These are phyloP conservation scores for Probosciger aterrimus DNA, from an alignment of 2,113 vertebrate genomes.

Conservation along the genomic window DNA sequence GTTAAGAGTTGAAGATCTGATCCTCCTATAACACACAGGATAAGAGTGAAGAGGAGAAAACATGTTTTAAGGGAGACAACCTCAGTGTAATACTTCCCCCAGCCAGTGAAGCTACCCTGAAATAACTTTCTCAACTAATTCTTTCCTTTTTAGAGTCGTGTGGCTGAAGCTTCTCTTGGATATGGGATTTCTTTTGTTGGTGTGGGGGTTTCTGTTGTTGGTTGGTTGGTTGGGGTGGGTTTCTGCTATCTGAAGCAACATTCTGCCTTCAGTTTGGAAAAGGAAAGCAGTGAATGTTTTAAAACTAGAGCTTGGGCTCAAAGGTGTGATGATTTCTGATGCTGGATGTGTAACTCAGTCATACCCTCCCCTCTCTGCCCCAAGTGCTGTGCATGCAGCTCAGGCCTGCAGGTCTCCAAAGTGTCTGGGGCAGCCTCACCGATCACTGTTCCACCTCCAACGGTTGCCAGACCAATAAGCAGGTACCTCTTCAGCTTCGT, in stretches of 20 bases:
- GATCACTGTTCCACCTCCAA: slow-evolving; percentile 91
- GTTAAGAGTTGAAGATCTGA: neutral
- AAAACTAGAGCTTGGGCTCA: neutral
- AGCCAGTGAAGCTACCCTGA: neutral
- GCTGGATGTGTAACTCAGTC: neutral
- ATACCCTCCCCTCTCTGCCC: neutral
- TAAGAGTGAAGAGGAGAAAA: neutral
- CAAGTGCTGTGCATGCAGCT: neutral
- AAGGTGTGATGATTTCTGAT: neutral
- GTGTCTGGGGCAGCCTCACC: slow-evolving; percentile 71
- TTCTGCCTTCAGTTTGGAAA: neutral
- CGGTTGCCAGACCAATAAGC: slow-evolving; percentile 90
- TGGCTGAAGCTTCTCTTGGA: neutral
- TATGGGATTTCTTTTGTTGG: neutral
- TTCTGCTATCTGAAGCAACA: neutral
- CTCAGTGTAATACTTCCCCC: neutral
- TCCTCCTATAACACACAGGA: neutral
- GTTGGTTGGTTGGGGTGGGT: neutral
- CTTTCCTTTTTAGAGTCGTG: neutral
- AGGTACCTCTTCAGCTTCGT: slow-evolving; percentile 87
- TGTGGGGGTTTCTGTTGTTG: neutral
- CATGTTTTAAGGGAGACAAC: neutral
- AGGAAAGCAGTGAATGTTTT: neutral
- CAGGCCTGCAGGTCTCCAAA: neutral
- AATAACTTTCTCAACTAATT: neutral